A percentile compares a stretch with the other conserved stretches of the same genome.
Evolutionary conservation across 2,113 vertebrate species (phyloP).

Genomic region (Dasypus novemcinctus): DNA sequence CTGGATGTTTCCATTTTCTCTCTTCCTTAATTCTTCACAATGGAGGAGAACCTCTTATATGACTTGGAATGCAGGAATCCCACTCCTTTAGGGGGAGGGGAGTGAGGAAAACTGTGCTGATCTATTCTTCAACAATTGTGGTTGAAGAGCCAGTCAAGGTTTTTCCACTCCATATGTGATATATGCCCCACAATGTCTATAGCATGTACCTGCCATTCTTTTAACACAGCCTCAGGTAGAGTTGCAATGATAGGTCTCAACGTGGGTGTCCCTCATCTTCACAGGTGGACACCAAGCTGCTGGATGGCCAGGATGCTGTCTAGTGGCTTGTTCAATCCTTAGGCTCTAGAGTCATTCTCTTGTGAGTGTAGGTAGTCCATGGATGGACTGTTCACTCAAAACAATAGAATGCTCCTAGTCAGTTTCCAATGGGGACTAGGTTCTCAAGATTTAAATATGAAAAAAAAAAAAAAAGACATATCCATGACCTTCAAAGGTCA

Average conservation of each 20-base stretch:
- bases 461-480: not conserved
- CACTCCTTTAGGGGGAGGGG: not conserved
- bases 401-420: not conserved
- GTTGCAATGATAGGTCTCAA: fast-evolving
- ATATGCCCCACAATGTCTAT: fast-evolving
- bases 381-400: not conserved
- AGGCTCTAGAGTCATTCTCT: not conserved
- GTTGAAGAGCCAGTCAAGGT: not conserved
- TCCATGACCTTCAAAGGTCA: not conserved
- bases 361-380: not conserved
- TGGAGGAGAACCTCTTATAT: not conserved
- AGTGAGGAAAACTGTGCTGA: not conserved
- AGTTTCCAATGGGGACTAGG: not conserved
- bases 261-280: fast-evolving
- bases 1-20: not conserved
- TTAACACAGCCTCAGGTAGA: not conserved
- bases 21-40: not conserved
- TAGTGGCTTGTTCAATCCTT: not conserved
- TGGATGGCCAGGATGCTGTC: not conserved
- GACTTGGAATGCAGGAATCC: not conserved
- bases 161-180: fast-evolving
- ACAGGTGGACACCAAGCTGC: not conserved
- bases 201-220: fast-evolving
- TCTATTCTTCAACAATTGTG: not conserved
- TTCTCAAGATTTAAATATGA: not conserved